Evolutionary conservation across 2,888 invertebrate species (phyloP), one percentile per base, ranked within the genome.

Genomic region (Pterobdella sp.): DNA sequence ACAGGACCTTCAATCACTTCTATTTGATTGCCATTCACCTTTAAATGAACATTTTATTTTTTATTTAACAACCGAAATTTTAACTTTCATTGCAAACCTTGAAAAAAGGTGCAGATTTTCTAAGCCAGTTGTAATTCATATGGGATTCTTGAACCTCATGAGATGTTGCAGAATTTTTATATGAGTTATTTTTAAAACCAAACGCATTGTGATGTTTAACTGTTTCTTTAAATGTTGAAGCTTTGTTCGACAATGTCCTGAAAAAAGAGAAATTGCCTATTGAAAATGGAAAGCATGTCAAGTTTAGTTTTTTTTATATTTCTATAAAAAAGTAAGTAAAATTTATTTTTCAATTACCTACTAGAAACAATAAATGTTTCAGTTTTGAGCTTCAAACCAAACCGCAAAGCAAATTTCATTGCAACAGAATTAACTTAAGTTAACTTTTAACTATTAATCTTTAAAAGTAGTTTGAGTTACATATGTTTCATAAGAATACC

Each of bases 1-100:
- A 65, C 72, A n/a, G 83, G 83, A 73, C 80, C 80, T 29, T 78
- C 76, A 1, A 83, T 75, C 2, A 83, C 79, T 60, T 78, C 76
- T 3, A 83, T 78, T 37, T 80, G 77, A 37, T 79, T 77, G 3
- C 82, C 82, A 75, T 78, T 75, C 2, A 82, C 76, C 35, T 56
- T 56, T 14, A 42, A 42, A 14, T 42, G 49, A 42, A 42, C 22
- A 42, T 14, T 14, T 42, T 14, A 42, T 42, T 42, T 22, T 14
- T 14, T 42, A 42, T 14, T 42, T 42, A 42, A n/a, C n/a, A n/a
- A n/a, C n/a, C n/a, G n/a, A n/a, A n/a, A n/a, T n/a, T n/a, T n/a
- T n/a, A n/a, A n/a, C n/a, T n/a, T n/a, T n/a, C n/a, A 22, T 22
- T 14, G 49, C 49, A 7, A 14, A 56, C 60, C 26, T 78, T 76